Evolutionary conservation across 2,113 vertebrate genomes (phyloP).

Genomic region (Onychostoma macrolepis): DNA sequence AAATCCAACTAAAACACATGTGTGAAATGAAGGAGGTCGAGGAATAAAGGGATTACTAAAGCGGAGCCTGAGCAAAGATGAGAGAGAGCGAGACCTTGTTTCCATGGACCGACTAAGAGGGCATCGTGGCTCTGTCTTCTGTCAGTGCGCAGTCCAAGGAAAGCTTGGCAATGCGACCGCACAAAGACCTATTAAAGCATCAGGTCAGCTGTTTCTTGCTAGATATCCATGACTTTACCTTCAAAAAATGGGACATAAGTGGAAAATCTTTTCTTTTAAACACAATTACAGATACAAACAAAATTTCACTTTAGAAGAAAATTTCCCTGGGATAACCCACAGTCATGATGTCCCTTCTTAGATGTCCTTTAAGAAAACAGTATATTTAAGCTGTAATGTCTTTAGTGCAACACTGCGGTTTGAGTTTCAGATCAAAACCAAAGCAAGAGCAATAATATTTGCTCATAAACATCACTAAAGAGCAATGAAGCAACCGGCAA

Average conservation of each 20-base stretch:
- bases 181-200: background rate
- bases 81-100: background rate
- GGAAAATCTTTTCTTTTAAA: background rate
- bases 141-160: slow-evolving; percentile 5
- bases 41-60: slow-evolving; percentile 67
- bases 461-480: background rate
- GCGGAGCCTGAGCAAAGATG: slow-evolving; percentile 29
- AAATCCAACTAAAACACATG: slow-evolving; percentile 71
- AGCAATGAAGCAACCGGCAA: background rate
- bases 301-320: background rate
- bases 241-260: background rate
- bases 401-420: background rate
- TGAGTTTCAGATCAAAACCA: background rate
- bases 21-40: slow-evolving; percentile 62
- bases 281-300: background rate
- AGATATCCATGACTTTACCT: background rate
- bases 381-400: background rate
- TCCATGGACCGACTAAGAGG: background rate
- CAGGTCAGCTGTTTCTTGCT: background rate
- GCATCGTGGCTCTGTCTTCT: background rate
- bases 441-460: background rate
- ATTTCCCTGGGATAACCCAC: background rate
- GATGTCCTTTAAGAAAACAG: background rate
- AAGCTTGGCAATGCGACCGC: background rate
- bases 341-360: background rate